Evolutionary conservation across 2,888 invertebrate species (phyloP).

Genomic region (Pegoplata infirma): DNA sequence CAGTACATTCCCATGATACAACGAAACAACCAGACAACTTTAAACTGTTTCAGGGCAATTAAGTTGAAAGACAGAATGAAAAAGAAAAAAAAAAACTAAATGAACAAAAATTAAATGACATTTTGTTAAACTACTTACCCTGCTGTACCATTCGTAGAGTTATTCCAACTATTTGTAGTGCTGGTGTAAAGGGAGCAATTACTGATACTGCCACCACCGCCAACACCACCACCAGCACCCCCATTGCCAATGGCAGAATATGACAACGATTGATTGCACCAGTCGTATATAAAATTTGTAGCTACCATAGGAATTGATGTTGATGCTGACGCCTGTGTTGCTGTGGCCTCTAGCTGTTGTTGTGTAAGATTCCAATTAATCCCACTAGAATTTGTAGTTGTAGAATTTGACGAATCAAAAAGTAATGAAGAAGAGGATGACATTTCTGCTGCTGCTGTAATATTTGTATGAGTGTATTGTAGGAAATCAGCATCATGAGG

Average conservation of each 20-base stretch:
- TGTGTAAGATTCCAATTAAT: slow-evolving; percentile 29
- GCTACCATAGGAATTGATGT: slow-evolving; percentile 35
- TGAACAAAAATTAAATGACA: neutral
- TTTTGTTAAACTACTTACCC: slow-evolving; percentile 41
- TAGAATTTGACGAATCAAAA: neutral
- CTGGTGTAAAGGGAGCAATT: slow-evolving; percentile 50
- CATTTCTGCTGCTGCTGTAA: slow-evolving; percentile 15
- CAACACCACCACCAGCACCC: too few relatives aligned
- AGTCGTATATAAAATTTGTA: slow-evolving; percentile 51
- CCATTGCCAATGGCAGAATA: too few relatives aligned
- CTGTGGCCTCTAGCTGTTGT: slow-evolving; percentile 12
- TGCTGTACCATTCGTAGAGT: slow-evolving; percentile 42
- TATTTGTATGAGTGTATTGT: slow-evolving; percentile 9
- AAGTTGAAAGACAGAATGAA: neutral
- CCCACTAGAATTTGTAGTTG: neutral
- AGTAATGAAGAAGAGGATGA: slow-evolving; percentile 26
- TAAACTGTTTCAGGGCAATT: neutral
- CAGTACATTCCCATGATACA: too few relatives aligned
- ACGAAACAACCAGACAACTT: neutral
- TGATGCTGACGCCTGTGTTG: slow-evolving; percentile 30
- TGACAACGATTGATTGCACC: slow-evolving; percentile 64
- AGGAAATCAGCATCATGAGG: slow-evolving; percentile 32
- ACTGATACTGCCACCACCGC: slow-evolving; percentile 14
- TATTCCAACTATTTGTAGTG: slow-evolving; percentile 44
- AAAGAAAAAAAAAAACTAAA: neutral